These are phyloP conservation scores for Cantharis lateralis DNA, from an alignment of 2,888 invertebrate genomes.

Conservation along the genomic window DNA sequence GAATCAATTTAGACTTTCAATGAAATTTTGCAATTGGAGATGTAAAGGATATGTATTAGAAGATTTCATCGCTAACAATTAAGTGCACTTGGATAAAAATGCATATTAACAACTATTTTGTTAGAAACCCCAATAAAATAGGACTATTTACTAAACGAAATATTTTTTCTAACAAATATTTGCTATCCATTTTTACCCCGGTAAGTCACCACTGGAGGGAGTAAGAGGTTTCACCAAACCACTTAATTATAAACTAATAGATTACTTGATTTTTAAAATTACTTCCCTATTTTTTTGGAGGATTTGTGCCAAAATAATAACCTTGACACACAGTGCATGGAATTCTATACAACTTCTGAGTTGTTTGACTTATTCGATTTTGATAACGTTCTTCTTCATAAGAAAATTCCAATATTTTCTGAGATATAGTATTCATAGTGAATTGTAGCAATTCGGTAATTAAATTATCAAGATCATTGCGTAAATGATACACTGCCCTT, in stretches of 20 bases:
- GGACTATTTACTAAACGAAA: no score
- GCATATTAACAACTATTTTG: no score
- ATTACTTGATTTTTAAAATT: neutral
- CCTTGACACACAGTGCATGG: conserved; percentile 6
- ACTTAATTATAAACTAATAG: no score
- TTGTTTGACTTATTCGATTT: neutral
- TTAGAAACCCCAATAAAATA: no score
- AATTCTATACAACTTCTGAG: neutral
- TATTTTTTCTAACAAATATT: no score
- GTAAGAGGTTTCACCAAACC: no score
- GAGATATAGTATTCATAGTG: conserved; percentile 21
- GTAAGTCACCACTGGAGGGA: neutral
- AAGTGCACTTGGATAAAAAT: no score
- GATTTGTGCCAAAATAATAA: conserved; percentile 3
- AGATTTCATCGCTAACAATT: no score
- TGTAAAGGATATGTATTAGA: no score
- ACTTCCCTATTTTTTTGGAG: neutral
- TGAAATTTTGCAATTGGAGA: neutral
- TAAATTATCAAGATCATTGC: conserved; percentile 11
- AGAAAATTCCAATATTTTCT: conserved; percentile 20
- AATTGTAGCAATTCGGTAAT: conserved; percentile 38
- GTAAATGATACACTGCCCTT: conserved; percentile 11
- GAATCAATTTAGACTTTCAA: neutral
- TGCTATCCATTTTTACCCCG: no score
- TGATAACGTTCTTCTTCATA: neutral